Evolutionary conservation across 2,888 invertebrate species (phyloP), one percentile per base, ranked within the genome.

Genomic region (Germaria angustata): DNA sequence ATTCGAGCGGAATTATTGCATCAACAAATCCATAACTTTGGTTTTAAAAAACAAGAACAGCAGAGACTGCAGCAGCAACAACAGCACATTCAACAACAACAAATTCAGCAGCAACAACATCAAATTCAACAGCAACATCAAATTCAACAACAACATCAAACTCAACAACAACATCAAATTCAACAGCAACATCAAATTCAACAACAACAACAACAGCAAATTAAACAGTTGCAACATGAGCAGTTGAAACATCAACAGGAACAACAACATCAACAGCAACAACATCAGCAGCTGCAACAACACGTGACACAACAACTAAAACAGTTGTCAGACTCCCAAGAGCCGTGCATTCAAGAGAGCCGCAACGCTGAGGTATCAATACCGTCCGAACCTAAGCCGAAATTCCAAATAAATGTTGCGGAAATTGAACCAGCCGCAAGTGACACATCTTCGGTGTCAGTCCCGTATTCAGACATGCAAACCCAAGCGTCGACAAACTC

Each of bases 21-120:
- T 7, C 87, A 87, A 61, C 87, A 88, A 69, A 68, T 86, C 7
- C 86, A 87, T 1, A 87, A 87, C 39, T 87, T 86, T 63, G 84
- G 85, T 6, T 86, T 83, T 51, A 76, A 84, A 46, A 79, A 82
- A 15, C 84, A 0, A 81, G 87, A 59, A 76, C 85, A 46, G 11
- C 78, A 49, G 9, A 76, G 17, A 9, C 65, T 66, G 13, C 57
- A 22, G 9, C 68, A 73, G 80, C 86, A 61, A 73, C 85, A 39
- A 1, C 80, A 61, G 9, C 80, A 36, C 28, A 63, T 63, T 49
- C 76, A 63, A n/a, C 78, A 81, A 7, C 75, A 61, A 13, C 81
- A 59, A 17, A 72, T 80, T 15, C 66, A 49, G 15, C 75, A 77
- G 2, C 69, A 71, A 9, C 71, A 76, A 4, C 75, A 55, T 15